Percentiles rank a stretch among this genome's conserved stretches.
phyloP scores from a whole-genome alignment of 2,888 invertebrate genomes.

The Pyralis farinalis region DNA sequence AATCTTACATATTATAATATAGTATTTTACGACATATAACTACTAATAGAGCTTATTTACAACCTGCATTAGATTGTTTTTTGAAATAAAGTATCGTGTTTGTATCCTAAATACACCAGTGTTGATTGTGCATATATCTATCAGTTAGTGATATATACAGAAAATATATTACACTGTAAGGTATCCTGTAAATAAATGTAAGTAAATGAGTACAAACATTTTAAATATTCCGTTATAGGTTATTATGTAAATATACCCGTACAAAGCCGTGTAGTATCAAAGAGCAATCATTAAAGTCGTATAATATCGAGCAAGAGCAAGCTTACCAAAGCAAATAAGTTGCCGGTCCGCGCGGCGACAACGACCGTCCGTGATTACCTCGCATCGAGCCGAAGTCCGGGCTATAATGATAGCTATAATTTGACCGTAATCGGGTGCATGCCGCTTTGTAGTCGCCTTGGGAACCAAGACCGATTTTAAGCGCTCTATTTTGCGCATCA shows the following conservation, averaged over 20 bases:
- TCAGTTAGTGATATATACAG: no score
- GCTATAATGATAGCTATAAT: constrained; percentile 76
- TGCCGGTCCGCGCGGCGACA: constrained; percentile 48
- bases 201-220: background rate
- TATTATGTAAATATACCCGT: background rate
- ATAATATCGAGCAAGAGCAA: background rate
- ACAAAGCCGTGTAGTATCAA: background rate
- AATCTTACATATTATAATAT: no score
- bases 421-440: constrained; percentile 73
- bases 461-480: constrained; percentile 70
- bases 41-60: no score
- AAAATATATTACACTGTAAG: no score
- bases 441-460: constrained; percentile 72
- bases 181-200: no score
- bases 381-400: constrained; percentile 43
- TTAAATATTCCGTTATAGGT: background rate
- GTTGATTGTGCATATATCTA: no score
- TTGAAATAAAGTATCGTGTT: no score
- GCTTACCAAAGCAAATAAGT: constrained; percentile 34
- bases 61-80: no score
- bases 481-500: constrained; percentile 70
- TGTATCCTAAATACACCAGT: no score
- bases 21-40: no score
- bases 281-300: constrained; percentile 6
- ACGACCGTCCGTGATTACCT: constrained; percentile 53